phyloP scores from a whole-genome alignment of 2,113 vertebrate species.

The Desmodus rotundus region DNA sequence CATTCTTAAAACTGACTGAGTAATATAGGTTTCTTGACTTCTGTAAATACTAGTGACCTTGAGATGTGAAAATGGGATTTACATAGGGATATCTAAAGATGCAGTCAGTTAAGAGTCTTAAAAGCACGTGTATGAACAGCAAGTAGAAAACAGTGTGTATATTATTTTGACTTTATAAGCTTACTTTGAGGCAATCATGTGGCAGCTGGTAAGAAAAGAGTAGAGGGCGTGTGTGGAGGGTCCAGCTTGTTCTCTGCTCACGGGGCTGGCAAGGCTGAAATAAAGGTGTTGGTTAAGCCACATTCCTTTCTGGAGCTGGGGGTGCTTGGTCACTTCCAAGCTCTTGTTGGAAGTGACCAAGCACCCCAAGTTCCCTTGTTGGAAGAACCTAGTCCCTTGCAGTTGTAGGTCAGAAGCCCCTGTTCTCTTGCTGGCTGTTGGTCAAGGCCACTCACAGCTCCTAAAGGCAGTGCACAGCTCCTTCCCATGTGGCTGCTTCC shows the following conservation, averaged over 20 bases:
- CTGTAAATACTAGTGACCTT: not conserved
- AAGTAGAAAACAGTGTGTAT: not conserved
- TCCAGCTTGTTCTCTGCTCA: not conserved
- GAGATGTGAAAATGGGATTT: not conserved
- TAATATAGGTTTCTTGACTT: not conserved
- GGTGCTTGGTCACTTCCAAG: too few relatives aligned
- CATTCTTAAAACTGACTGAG: not conserved
- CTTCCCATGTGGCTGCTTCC: not conserved
- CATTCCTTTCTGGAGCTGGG: not conserved
- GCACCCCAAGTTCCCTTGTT: not conserved
- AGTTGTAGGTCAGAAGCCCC: too few relatives aligned
- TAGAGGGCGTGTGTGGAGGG: fast-evolving
- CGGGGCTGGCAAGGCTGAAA: not conserved
- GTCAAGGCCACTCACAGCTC: not conserved
- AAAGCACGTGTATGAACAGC: not conserved
- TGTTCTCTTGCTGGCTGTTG: not conserved
- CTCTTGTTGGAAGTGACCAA: too few relatives aligned
- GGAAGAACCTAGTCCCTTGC: not conserved
- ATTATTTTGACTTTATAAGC: not conserved
- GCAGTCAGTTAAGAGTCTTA: not conserved
- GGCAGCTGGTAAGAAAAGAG: not conserved
- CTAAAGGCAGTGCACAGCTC: not conserved
- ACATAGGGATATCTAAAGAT: not conserved
- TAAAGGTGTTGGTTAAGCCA: fast-evolving
- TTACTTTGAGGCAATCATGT: not conserved